Evolutionary conservation across 2,113 vertebrate genomes (phyloP), one percentile per base, ranked within the genome.

Genomic region (Etheostoma spectabile): DNA sequence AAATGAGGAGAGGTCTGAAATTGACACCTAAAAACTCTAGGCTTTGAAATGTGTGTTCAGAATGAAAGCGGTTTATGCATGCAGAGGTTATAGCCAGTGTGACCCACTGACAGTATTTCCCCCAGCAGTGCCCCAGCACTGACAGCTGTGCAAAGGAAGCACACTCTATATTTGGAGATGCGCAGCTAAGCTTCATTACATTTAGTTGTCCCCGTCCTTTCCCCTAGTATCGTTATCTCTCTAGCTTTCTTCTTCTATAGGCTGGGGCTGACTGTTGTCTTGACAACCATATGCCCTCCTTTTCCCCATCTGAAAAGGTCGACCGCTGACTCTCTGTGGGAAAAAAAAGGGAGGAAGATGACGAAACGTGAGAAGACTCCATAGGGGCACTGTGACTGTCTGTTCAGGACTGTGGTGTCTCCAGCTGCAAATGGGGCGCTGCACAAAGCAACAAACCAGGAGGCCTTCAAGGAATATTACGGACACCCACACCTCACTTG

Each of bases 221-320:
- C 35, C 38, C 19, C 15, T 45, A 21, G 62, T 62, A 77, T 52
- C 48, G 83, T 45, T 70, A 65, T 67, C 68, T 74, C 35, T 71
- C 6, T 53, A 24, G 60, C 59, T 52, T 72, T 78, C 35, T n/a
- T n/a, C n/a, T 77, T 84, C 57, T 73, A 24, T 21, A 21, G 56
- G 74, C 48, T 24, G 59, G 68, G 48, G 72, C 63, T 63, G 42
- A 22, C 61, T 79, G 90, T 93, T 90, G 89, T 92, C 91, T 83
- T 93, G 90, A 89, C 92, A 92, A 94, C 91, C 77, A 70, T 71
- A 80, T 86, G 82, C 80, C 76, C 18, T 83, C 78, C n/a, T 78
- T 73, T 74, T 61, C 33, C 53, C 46, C 18, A 3, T 81, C 74
- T 74, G 67, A 74, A 45, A 83, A 88, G 80, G 70, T 80, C 33